phyloP scores from a whole-genome alignment of 2,797 vertebrate species.

The Gouania willdenowi region DNA sequence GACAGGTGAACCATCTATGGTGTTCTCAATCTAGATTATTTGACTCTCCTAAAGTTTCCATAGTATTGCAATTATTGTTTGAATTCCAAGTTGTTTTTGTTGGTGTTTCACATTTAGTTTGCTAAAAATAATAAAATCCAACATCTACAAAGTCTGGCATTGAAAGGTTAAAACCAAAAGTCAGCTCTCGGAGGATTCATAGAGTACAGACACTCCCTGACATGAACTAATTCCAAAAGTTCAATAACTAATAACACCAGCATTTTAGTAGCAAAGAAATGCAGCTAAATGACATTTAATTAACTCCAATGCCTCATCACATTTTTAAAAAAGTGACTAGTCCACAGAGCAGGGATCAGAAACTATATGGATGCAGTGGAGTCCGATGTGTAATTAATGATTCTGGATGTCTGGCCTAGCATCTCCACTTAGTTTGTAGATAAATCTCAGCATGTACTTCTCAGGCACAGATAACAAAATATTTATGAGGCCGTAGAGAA shows the following conservation, averaged over 20 bases:
- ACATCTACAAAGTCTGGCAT: too few species aligned
- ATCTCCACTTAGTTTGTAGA: conserved; percentile 66
- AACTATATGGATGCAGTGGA: conserved; percentile 54
- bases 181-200: conserved; percentile 32
- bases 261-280: conserved; percentile 38
- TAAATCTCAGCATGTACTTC: conserved; percentile 73
- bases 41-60: too few species aligned
- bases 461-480: conserved; percentile 74
- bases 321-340: conserved; percentile 62
- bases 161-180: conserved; percentile 10
- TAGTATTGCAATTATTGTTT: too few species aligned
- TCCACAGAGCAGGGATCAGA: conserved; percentile 43
- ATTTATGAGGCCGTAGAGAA: conserved; percentile 77
- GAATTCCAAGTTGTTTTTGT: too few species aligned
- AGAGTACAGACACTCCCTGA: conserved; percentile 38
- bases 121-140: too few species aligned
- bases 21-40: too few species aligned
- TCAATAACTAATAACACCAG: conserved; percentile 24
- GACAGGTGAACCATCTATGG: too few species aligned
- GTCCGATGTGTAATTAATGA: conserved; percentile 73
- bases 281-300: conserved; percentile 75
- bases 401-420: conserved; percentile 69
- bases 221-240: conserved; percentile 54
- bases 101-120: too few species aligned
- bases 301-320: conserved; percentile 71